Percentiles rank a stretch among this genome's conserved stretches.
phyloP scores from a whole-genome alignment of 2,888 invertebrate species.

The Ellobium chinense region DNA sequence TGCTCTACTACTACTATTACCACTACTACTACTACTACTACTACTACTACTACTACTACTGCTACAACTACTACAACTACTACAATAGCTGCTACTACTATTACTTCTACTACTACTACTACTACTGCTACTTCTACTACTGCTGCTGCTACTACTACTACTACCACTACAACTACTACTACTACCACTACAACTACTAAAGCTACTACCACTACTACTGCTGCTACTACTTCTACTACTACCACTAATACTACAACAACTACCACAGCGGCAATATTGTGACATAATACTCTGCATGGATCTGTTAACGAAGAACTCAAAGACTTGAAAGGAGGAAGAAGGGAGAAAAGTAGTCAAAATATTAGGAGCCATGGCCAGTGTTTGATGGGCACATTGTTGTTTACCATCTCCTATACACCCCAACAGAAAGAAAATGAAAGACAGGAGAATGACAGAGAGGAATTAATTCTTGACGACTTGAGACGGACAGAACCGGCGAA shows the following conservation, averaged over 20 bases:
- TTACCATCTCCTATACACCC: too few relatives aligned
- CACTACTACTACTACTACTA: not conserved
- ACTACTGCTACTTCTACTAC: slow-evolving; percentile 22
- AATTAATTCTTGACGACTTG: too few relatives aligned
- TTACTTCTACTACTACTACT: not conserved
- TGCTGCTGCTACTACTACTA: slow-evolving; percentile 15
- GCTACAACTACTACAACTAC: not conserved
- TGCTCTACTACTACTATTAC: not conserved
- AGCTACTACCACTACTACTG: slow-evolving; percentile 13
- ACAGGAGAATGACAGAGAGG: too few relatives aligned
- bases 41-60: not conserved
- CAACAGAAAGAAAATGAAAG: too few relatives aligned
- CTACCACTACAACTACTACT: slow-evolving; percentile 22
- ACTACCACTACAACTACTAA: slow-evolving; percentile 24
- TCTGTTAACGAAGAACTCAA: too few relatives aligned
- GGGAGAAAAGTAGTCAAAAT: too few relatives aligned
- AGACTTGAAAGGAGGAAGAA: too few relatives aligned
- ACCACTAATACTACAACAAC: not conserved
- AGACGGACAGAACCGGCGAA: too few relatives aligned
- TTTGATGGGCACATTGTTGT: too few relatives aligned
- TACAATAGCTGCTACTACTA: not conserved
- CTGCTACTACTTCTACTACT: not conserved
- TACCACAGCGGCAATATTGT: too few relatives aligned
- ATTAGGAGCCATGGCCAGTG: too few relatives aligned
- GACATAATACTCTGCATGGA: too few relatives aligned